phyloP scores from a whole-genome alignment of 2,888 invertebrate genomes.

The Eulithis testata region DNA sequence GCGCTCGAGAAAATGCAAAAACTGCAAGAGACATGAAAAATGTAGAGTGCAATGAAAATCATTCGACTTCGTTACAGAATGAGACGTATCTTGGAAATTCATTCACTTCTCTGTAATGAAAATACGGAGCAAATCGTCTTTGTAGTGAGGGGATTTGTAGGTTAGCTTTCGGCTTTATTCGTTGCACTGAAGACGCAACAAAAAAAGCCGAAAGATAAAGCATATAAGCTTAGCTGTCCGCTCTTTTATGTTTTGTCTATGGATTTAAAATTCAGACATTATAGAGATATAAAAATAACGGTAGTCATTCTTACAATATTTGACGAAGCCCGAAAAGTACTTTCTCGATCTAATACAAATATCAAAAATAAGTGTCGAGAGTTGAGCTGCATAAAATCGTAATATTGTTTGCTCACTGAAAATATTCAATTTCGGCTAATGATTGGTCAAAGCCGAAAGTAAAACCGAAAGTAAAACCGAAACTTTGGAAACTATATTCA shows the following conservation, averaged over 20 bases:
- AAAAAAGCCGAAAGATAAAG: conserved; percentile 7
- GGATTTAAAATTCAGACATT: no score
- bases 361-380: no score
- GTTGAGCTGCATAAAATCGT: background rate
- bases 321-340: no score
- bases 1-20: conserved; percentile 14
- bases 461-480: conserved; percentile 3
- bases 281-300: no score
- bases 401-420: background rate
- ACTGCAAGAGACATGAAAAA: conserved; percentile 23
- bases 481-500: conserved; percentile 14
- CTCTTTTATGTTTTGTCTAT: no score
- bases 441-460: no score
- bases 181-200: background rate
- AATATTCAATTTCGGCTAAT: background rate
- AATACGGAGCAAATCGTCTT: conserved; percentile 24
- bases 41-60: conserved; percentile 27
- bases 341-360: no score
- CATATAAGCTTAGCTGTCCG: background rate
- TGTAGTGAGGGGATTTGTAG: background rate
- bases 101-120: conserved; percentile 29
- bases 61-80: conserved; percentile 31
- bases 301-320: no score
- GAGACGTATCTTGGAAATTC: conserved; percentile 23
- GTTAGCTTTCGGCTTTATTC: no score